Evolutionary conservation across 2,113 vertebrate genomes (phyloP).

Genomic region (Trematocara nigrifrons): DNA sequence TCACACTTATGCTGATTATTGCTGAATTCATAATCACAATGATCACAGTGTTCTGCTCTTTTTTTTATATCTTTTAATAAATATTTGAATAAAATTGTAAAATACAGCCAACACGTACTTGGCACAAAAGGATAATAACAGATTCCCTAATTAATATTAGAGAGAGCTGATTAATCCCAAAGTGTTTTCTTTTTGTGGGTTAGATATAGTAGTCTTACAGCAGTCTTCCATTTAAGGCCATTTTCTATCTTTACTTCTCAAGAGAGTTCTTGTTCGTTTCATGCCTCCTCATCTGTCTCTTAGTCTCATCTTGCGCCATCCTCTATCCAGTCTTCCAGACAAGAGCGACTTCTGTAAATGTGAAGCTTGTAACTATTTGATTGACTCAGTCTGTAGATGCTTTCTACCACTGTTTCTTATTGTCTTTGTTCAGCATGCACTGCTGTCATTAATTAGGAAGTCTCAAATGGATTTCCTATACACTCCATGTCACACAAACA

Average conservation of each 20-base stretch:
- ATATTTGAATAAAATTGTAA: background rate
- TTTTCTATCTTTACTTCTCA: background rate
- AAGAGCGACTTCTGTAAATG: background rate
- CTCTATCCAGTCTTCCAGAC: background rate
- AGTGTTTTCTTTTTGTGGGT: background rate
- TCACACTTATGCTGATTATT: background rate
- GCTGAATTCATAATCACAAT: background rate
- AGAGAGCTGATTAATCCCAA: background rate
- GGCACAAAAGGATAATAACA: background rate
- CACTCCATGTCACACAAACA: background rate
- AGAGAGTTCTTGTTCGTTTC: background rate
- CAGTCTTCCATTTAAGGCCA: background rate
- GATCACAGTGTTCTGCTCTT: background rate
- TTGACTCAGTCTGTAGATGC: background rate
- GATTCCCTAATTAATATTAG: background rate
- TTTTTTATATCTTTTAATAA: background rate
- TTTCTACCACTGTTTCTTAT: background rate
- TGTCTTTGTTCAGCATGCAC: background rate
- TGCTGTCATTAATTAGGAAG: constrained; percentile 31
- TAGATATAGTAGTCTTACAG: background rate
- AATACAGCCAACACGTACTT: background rate
- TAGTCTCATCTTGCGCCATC: background rate
- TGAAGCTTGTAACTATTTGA: background rate
- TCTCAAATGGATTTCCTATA: constrained; percentile 31
- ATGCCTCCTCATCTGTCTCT: background rate